Evolutionary conservation across 2,888 invertebrate species (phyloP).

Genomic region (Pherbina coryleti): DNA sequence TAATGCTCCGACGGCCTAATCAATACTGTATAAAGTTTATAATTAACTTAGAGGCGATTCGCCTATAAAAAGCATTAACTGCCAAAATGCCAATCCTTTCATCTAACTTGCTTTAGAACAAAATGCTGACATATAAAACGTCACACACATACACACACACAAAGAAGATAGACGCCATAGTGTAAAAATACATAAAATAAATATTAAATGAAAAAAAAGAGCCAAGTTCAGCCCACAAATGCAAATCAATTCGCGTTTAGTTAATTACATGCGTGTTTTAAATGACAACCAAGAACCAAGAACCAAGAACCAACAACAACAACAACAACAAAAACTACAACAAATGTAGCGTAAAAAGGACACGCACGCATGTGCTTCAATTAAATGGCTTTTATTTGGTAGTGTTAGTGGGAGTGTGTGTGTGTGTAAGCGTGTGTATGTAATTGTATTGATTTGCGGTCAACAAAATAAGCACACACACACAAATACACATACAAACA

Average conservation of each 20-base stretch:
- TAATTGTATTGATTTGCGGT: slow-evolving; percentile 18
- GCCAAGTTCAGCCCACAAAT: background rate
- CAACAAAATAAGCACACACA: background rate
- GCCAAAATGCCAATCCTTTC: slow-evolving; percentile 4
- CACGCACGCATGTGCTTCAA: slow-evolving; percentile 6
- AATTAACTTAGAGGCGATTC: background rate
- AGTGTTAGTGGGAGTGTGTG: background rate
- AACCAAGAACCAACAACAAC: background rate
- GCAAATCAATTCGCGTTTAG: slow-evolving; percentile 7
- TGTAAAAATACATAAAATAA: background rate
- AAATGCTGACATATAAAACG: background rate
- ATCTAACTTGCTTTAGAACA: background rate
- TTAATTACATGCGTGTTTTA: slow-evolving; percentile 12
- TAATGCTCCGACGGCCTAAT: too few relatives aligned
- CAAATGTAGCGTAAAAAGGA: background rate
- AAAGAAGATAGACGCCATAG: background rate
- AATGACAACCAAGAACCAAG: background rate
- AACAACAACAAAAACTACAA: background rate
- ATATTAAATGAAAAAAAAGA: background rate
- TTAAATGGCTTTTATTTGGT: background rate
- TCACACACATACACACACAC: background rate
- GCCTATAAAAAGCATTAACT: background rate
- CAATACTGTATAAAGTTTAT: too few relatives aligned
- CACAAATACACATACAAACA: background rate
- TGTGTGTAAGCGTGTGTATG: background rate